Evolutionary conservation across 2,797 vertebrate species (phyloP), one percentile per base, ranked within the genome.

Genomic region (Sebastes flavidus): DNA sequence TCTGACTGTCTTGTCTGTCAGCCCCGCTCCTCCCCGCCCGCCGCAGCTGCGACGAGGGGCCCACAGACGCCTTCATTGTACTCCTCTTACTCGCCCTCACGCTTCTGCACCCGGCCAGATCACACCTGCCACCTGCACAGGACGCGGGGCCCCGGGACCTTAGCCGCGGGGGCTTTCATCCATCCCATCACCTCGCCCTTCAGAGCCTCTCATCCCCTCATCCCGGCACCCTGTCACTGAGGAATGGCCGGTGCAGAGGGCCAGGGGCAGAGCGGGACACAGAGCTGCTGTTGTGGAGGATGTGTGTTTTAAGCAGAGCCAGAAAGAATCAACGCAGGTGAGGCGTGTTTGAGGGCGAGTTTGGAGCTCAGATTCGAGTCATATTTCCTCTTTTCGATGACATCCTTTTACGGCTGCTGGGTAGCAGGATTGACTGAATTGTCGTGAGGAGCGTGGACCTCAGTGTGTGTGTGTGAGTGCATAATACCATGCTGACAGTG

Each of bases 101-200:
- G 90, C 90, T 85, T 91, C 93, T 85, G 87, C 91, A 88, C 89
- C 91, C 93, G 81, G 90, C 91, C 86, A 70, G 90, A 94, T 95
- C 94, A 92, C 95, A 96, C 94, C 95, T 95, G 95, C 94, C 95
- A 96, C 95, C 95, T 96, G 95, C 89, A 75, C 85, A 71, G 88
- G 90, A 89, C 88, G 62, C 85, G 72, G 80, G 82, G 85, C 81
- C 72, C 65, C 58, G 82, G 83, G 87, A 84, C 79, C 86, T 78
- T 58, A 83, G 82, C 80, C 8, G 36, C 66, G 14, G 0, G 67
- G 66, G 81, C 91, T 93, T 93, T 94, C 91, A 94, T 93, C 93
- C 84, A 67, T 81, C 81, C 89, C 76, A 46, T 89, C 87, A 72
- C 69, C 67, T 85, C 32, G 11, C 79, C 85, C 79, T 76, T 85